Conservation (phyloP, 2,888 invertebrate species). For the Salticus scenicus region DNA sequence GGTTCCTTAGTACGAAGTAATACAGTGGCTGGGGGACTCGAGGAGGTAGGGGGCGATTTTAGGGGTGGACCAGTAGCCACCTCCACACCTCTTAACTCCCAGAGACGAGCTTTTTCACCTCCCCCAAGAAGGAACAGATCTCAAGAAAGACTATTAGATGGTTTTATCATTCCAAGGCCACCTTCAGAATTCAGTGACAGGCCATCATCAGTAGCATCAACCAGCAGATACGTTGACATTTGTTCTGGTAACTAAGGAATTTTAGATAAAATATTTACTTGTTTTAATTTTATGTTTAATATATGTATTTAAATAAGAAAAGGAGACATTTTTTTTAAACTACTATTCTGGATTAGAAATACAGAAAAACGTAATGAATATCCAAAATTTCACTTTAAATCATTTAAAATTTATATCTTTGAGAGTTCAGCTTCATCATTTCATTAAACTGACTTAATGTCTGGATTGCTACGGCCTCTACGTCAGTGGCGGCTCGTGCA, state of each 20-base stretch:
- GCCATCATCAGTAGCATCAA: constrained; percentile 31
- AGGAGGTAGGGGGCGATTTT: constrained; percentile 59
- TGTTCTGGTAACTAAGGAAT: constrained; percentile 24
- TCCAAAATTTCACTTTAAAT: too few relatives aligned
- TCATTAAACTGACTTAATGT: too few relatives aligned
- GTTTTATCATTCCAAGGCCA: constrained; percentile 53
- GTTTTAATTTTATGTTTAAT: too few relatives aligned
- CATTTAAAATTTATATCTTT: too few relatives aligned
- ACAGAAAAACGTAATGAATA: too few relatives aligned
- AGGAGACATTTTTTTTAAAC: too few relatives aligned
- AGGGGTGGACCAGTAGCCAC: constrained; percentile 63
- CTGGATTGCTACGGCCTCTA: too few relatives aligned
- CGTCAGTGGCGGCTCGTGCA: too few relatives aligned
- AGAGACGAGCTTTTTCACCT: constrained; percentile 62
- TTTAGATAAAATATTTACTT: too few relatives aligned
- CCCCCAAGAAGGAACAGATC: constrained; percentile 70
- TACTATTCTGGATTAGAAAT: too few relatives aligned
- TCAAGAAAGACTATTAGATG: constrained; percentile 71
- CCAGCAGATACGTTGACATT: constrained; percentile 26
- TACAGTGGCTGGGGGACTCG: constrained; percentile 71
- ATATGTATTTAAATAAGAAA: too few relatives aligned
- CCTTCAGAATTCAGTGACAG: constrained; percentile 50
- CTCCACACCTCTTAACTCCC: constrained; percentile 62
- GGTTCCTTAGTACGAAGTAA: constrained; percentile 83
- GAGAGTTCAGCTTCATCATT: too few relatives aligned